These are phyloP conservation scores for Pituophis catenifer DNA, from an alignment of 2,113 vertebrate species.

Conservation along the genomic window DNA sequence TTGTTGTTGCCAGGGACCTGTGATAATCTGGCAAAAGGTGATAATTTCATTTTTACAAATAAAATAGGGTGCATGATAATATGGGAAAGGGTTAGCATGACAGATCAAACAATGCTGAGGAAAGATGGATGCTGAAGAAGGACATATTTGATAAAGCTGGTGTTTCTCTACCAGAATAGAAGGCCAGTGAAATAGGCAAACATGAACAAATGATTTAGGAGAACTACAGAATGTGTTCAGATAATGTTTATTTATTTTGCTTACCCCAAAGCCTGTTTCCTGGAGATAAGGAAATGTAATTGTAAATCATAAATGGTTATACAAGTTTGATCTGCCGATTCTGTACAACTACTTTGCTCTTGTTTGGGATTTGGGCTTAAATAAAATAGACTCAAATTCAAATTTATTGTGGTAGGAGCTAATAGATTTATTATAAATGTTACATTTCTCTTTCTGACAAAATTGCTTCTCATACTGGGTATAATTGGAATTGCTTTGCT, in stretches of 20 bases:
- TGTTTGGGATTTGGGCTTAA: not conserved
- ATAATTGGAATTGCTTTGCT: not conserved
- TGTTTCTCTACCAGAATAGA: not conserved
- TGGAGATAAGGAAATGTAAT: not conserved
- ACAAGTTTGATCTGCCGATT: not conserved
- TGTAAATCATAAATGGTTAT: not conserved
- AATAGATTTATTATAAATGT: not conserved
- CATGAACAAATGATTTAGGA: not conserved
- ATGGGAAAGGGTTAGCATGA: not conserved
- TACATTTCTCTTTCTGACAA: not conserved
- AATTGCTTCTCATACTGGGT: not conserved
- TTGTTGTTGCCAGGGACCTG: not conserved
- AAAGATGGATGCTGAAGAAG: not conserved
- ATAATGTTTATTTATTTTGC: not conserved
- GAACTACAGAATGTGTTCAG: not conserved
- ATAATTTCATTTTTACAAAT: not conserved
- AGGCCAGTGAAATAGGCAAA: not conserved
- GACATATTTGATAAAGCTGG: not conserved
- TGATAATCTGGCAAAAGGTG: not conserved
- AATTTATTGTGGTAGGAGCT: not conserved
- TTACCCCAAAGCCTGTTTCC: not conserved
- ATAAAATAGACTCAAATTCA: not conserved
- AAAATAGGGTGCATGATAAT: not conserved
- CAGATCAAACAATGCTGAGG: not conserved
- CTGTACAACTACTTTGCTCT: not conserved